Evolutionary conservation across 1,140 invertebrate genomes (phyloP).

Genomic region (Kradibia gibbosae): DNA sequence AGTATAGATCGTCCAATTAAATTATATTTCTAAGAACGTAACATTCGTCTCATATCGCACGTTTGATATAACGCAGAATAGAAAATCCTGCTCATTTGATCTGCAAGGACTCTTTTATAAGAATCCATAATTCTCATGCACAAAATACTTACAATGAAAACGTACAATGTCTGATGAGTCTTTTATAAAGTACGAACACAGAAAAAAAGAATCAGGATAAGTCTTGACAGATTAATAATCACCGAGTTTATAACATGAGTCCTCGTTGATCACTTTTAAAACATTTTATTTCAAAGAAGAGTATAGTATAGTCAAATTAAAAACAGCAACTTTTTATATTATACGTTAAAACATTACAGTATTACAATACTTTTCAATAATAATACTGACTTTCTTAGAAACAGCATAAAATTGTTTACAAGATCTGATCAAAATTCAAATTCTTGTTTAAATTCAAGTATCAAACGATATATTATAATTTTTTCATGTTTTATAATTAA

Average conservation of each 20-base stretch:
- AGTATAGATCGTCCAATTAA: conserved; percentile 43
- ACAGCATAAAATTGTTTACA: conserved; percentile 7
- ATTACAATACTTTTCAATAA: conserved; percentile 27
- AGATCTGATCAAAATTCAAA: background rate
- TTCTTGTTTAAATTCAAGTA: conserved; percentile 11
- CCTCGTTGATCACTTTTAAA: conserved; percentile 15
- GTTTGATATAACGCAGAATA: conserved; percentile 42
- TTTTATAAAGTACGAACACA: conserved; percentile 40
- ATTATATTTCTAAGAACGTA: conserved; percentile 43
- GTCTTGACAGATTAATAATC: conserved; percentile 4
- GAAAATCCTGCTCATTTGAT: conserved; percentile 36
- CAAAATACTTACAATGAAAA: conserved; percentile 41
- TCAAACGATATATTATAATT: background rate
- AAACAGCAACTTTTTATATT: background rate
- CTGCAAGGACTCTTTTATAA: background rate
- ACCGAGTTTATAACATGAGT: background rate
- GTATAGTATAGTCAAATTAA: background rate
- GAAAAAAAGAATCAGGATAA: conserved; percentile 21
- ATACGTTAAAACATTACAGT: background rate
- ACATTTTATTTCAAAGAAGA: conserved; percentile 22
- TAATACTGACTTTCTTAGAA: background rate
- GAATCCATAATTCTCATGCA: conserved; percentile 32
- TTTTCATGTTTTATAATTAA: too few species aligned
- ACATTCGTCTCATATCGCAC: conserved; percentile 42
- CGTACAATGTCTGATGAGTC: conserved; percentile 31